Percentiles rank a stretch among this genome's conserved stretches.
Conservation (phyloP, 2,113 vertebrate species). For the Myodes glareolus region DNA sequence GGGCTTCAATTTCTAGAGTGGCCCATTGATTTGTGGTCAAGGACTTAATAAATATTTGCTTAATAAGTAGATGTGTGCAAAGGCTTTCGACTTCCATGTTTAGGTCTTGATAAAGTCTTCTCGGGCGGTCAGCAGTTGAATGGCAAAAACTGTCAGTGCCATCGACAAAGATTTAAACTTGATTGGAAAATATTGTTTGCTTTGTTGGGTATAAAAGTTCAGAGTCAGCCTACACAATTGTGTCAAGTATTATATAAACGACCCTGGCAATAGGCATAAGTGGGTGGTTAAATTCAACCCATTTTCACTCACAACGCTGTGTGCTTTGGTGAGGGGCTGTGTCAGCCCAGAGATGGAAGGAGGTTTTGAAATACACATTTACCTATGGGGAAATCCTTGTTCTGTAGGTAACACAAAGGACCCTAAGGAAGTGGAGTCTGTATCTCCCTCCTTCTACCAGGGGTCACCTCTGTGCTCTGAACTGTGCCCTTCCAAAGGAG, state of each 20-base stretch:
- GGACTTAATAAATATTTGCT: slow-evolving; percentile 50
- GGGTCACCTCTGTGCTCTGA: background rate
- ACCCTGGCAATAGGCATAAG: background rate
- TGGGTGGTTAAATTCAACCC: background rate
- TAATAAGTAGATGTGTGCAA: slow-evolving; percentile 8
- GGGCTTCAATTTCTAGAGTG: background rate
- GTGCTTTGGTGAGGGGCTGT: background rate
- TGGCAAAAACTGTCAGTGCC: background rate
- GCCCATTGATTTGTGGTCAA: background rate
- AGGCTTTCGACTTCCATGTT: slow-evolving; percentile 1
- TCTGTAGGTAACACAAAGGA: background rate
- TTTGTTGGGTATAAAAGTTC: background rate
- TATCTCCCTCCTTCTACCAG: background rate
- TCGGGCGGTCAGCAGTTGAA: background rate
- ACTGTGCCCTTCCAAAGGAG: background rate
- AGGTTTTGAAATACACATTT: background rate
- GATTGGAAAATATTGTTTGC: background rate
- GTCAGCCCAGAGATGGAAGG: background rate
- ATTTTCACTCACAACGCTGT: background rate
- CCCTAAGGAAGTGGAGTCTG: background rate
- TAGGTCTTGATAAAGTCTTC: background rate
- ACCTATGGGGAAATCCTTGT: background rate
- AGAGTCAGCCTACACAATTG: background rate
- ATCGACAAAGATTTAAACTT: slow-evolving; percentile 3
- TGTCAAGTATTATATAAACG: background rate